A percentile compares a stretch with the other conserved stretches of the same genome.
Evolutionary conservation across 2,113 vertebrate species (phyloP).

Genomic region (Limanda limanda): DNA sequence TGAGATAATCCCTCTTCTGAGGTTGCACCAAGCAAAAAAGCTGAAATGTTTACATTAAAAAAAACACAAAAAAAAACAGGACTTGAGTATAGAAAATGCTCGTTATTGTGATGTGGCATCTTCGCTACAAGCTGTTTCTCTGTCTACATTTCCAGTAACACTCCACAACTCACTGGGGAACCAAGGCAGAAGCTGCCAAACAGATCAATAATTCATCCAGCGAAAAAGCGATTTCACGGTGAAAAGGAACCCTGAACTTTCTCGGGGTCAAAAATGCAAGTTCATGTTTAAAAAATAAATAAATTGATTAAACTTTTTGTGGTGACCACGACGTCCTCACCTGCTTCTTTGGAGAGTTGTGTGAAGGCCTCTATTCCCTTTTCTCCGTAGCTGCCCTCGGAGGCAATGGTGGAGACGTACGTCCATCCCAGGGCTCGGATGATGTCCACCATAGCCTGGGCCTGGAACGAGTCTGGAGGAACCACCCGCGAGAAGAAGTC

Average conservation of each 20-base stretch:
- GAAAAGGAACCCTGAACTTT: slow-evolving; percentile 39
- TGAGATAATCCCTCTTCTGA: slow-evolving; percentile 11
- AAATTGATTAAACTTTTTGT: neutral
- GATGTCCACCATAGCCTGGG: slow-evolving; percentile 99
- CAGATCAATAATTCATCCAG: slow-evolving; percentile 73
- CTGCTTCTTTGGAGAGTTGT: slow-evolving; percentile 97
- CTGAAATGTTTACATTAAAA: slow-evolving; percentile 3
- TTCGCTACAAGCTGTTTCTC: slow-evolving; percentile 38
- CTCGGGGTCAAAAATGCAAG: slow-evolving; percentile 14
- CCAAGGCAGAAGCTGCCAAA: slow-evolving; percentile 55
- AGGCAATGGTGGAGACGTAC: slow-evolving; percentile 97
- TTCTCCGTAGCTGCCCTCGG: slow-evolving; percentile 98
- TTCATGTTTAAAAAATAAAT: slow-evolving; percentile 13
- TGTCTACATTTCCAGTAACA: slow-evolving; percentile 62
- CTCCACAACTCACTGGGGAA: slow-evolving; percentile 47
- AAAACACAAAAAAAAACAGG: neutral
- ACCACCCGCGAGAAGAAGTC: slow-evolving; percentile 99
- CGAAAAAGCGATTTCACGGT: slow-evolving; percentile 54
- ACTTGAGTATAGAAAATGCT: slow-evolving; percentile 23
- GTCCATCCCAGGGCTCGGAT: slow-evolving; percentile 95
- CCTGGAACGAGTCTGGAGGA: slow-evolving; percentile 98
- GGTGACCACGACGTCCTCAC: slow-evolving; percentile 76
- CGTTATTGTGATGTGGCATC: slow-evolving; percentile 35
- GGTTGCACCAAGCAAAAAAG: slow-evolving; percentile 2
- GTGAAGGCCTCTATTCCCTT: slow-evolving; percentile 98